A percentile compares a stretch with the other conserved stretches of the same genome.
These are phyloP conservation scores for Callinectes sapidus DNA, from an alignment of 2,888 invertebrate species.

Conservation along the genomic window DNA sequence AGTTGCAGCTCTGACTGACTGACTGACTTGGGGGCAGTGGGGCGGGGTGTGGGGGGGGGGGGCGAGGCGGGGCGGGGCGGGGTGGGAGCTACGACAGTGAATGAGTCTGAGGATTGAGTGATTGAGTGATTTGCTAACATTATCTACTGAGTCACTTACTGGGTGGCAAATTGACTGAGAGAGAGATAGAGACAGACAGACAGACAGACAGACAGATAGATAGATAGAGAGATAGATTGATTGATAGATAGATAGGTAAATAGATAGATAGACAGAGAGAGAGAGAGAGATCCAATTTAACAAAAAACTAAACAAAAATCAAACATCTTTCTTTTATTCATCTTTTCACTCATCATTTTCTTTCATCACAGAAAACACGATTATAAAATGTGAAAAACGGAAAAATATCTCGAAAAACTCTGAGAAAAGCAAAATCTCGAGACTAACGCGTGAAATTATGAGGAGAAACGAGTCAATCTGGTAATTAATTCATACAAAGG, in stretches of 20 bases:
- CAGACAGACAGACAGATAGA: not conserved
- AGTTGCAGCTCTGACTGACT: constrained; percentile 8
- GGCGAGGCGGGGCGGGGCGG: too few relatives aligned
- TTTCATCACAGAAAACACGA: not conserved
- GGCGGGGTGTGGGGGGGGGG: too few relatives aligned
- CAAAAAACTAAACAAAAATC: not conserved
- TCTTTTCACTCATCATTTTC: not conserved
- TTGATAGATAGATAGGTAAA: not conserved
- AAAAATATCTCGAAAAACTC: not conserved
- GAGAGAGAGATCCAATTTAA: not conserved
- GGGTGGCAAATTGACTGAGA: not conserved
- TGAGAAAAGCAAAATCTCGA: too few relatives aligned
- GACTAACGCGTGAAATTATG: too few relatives aligned
- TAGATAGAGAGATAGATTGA: not conserved
- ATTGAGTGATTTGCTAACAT: not conserved
- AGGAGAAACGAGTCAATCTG: not conserved
- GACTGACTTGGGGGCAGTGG: not conserved
- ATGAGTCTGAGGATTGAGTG: not conserved
- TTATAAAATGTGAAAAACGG: too few relatives aligned
- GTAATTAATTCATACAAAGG: not conserved
- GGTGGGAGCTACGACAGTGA: too few relatives aligned
- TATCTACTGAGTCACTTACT: not conserved
- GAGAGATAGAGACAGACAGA: not conserved
- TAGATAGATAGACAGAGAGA: not conserved
- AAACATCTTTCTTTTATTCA: not conserved